A percentile compares a stretch with the other conserved stretches of the same genome.
These are phyloP conservation scores for Albula glossodonta DNA, from an alignment of 2,113 vertebrate genomes.

Conservation along the genomic window DNA sequence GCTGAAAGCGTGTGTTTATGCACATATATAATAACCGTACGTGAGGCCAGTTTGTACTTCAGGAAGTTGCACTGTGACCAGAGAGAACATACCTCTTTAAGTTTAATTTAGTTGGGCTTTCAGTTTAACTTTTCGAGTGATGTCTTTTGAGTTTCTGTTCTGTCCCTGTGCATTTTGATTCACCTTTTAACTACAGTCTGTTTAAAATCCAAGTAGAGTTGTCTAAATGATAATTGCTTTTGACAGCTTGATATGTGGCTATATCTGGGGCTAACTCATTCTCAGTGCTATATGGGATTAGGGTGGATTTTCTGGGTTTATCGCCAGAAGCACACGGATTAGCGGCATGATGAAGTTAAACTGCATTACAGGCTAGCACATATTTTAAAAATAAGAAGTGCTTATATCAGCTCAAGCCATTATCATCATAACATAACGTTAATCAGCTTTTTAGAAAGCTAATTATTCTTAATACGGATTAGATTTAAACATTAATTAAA, in stretches of 20 bases:
- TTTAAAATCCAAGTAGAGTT: constrained; percentile 57
- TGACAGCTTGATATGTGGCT: constrained; percentile 80
- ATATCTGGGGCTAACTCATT: constrained; percentile 69
- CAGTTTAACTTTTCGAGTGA: background rate
- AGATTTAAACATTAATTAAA: constrained; percentile 67
- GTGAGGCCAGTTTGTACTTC: background rate
- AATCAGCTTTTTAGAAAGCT: constrained; percentile 70
- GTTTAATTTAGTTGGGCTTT: background rate
- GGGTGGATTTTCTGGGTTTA: constrained; percentile 80
- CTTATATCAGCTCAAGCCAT: constrained; percentile 61
- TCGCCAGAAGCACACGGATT: constrained; percentile 79
- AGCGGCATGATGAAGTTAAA: constrained; percentile 75
- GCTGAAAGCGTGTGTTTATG: background rate
- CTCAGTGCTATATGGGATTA: constrained; percentile 79
- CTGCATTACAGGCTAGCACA: constrained; percentile 61
- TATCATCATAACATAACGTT: constrained; percentile 66
- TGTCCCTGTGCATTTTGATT: constrained; percentile 24
- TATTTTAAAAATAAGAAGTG: constrained; percentile 51
- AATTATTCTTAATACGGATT: constrained; percentile 73
- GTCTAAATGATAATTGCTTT: constrained; percentile 77
- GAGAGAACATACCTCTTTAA: background rate
- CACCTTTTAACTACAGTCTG: constrained; percentile 53
- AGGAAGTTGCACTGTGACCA: background rate
- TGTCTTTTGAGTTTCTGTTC: background rate
- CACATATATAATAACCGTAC: background rate